Conservation (phyloP, 2,888 invertebrate genomes). For the Amaurobius ferox region DNA sequence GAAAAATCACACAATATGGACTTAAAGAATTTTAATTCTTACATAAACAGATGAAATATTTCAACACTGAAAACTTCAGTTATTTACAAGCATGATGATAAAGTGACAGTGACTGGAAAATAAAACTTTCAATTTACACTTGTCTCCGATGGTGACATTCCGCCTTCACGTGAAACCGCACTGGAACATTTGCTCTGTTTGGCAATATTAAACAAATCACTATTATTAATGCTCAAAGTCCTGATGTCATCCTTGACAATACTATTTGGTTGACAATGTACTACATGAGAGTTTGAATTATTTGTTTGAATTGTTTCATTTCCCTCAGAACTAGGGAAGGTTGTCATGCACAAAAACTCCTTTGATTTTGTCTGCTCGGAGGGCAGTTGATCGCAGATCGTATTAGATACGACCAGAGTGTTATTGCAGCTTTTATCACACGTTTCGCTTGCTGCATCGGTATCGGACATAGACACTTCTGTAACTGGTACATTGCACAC, state of each 20-base stretch:
- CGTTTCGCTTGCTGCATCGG: neutral
- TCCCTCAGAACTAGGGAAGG: neutral
- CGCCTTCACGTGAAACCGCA: neutral
- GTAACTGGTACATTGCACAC: neutral
- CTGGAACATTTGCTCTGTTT: neutral
- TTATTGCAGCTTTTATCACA: neutral
- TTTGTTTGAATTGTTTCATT: neutral
- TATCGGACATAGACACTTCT: neutral
- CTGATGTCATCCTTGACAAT: neutral
- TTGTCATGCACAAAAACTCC: neutral
- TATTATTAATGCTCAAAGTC: neutral
- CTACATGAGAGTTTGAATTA: neutral
- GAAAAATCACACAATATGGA: too few relatives aligned
- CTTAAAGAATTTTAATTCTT: neutral
- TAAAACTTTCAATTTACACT: conserved; percentile 1
- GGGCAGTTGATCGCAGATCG: too few relatives aligned
- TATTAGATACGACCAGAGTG: neutral
- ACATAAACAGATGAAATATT: neutral
- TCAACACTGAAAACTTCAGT: neutral
- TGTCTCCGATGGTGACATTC: conserved; percentile 3
- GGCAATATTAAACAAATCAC: neutral
- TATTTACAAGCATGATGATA: neutral
- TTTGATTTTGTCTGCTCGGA: neutral
- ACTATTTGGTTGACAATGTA: conserved; percentile 5
- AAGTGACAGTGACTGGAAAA: too few relatives aligned